Evolutionary conservation across 1,140 invertebrate genomes (phyloP).

Genomic region (Diprion similis): DNA sequence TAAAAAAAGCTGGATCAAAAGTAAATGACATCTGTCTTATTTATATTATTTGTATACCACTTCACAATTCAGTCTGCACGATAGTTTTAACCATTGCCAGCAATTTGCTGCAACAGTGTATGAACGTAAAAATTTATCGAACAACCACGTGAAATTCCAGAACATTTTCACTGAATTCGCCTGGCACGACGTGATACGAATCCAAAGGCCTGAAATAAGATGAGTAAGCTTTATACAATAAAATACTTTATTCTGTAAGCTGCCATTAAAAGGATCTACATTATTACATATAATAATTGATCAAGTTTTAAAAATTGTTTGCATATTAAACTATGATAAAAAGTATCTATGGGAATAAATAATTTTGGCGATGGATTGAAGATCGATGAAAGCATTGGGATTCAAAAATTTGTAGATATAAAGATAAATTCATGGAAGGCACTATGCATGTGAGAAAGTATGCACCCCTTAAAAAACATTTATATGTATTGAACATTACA

Average conservation of each 20-base stretch:
- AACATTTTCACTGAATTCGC: too few relatives aligned
- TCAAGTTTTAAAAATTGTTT: neutral
- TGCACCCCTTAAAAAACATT: neutral
- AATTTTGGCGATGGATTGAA: neutral
- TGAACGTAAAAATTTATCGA: too few relatives aligned
- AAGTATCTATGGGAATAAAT: neutral
- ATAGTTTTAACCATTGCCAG: too few relatives aligned
- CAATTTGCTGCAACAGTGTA: too few relatives aligned
- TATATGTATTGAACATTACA: neutral
- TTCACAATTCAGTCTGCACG: too few relatives aligned
- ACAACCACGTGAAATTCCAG: too few relatives aligned
- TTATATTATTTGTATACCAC: too few relatives aligned
- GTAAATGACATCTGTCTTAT: too few relatives aligned
- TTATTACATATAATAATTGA: slow-evolving; percentile 21
- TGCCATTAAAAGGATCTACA: slow-evolving; percentile 30
- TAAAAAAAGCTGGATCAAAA: too few relatives aligned
- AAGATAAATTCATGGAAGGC: neutral
- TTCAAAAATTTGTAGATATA: neutral
- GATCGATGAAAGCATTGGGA: too few relatives aligned
- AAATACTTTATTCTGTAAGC: slow-evolving; percentile 34
- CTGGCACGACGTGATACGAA: too few relatives aligned
- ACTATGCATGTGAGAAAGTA: slow-evolving; percentile 2
- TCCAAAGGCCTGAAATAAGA: neutral
- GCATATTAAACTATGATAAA: neutral
- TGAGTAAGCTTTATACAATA: slow-evolving; percentile 18